These are phyloP conservation scores for Lepus townsendii DNA, from an alignment of 2,797 vertebrate genomes.

Conservation along the genomic window DNA sequence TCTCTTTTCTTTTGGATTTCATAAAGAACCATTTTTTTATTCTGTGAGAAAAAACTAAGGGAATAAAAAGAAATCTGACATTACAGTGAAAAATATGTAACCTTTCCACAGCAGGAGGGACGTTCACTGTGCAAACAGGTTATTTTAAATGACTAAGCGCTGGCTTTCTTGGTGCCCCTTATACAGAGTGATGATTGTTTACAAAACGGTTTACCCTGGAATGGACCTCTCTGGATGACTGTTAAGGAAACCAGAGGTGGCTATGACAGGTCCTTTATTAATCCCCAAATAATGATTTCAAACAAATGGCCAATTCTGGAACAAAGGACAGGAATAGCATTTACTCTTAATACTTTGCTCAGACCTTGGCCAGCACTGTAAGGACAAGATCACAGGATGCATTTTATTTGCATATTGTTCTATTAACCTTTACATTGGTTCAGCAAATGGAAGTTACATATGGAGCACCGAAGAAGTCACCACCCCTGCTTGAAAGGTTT, in stretches of 20 bases:
- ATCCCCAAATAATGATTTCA: conserved; percentile 61
- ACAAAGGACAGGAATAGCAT: conserved; percentile 10
- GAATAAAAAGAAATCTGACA: conserved; percentile 72
- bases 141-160: conserved; percentile 71
- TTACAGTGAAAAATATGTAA: conserved; percentile 65
- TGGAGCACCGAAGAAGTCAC: not conserved
- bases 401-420: conserved; percentile 72
- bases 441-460: conserved; percentile 48
- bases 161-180: conserved; percentile 53
- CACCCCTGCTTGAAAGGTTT: conserved; percentile 4
- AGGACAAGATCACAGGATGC: conserved; percentile 16
- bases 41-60: conserved; percentile 54
- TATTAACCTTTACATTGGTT: conserved; percentile 68
- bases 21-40: conserved; percentile 48
- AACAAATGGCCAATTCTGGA: conserved; percentile 49
- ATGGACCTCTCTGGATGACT: conserved; percentile 17
- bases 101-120: conserved; percentile 72
- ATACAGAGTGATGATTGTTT: conserved; percentile 68
- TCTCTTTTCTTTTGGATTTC: conserved; percentile 43
- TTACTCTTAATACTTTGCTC: conserved; percentile 20
- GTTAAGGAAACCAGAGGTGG: conserved; percentile 17
- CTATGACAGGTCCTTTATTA: conserved; percentile 57
- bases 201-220: conserved; percentile 59
- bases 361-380: not conserved
- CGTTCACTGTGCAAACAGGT: conserved; percentile 68